Evolutionary conservation across 2,797 vertebrate species (phyloP).

Genomic region (Australoheros facetus): DNA sequence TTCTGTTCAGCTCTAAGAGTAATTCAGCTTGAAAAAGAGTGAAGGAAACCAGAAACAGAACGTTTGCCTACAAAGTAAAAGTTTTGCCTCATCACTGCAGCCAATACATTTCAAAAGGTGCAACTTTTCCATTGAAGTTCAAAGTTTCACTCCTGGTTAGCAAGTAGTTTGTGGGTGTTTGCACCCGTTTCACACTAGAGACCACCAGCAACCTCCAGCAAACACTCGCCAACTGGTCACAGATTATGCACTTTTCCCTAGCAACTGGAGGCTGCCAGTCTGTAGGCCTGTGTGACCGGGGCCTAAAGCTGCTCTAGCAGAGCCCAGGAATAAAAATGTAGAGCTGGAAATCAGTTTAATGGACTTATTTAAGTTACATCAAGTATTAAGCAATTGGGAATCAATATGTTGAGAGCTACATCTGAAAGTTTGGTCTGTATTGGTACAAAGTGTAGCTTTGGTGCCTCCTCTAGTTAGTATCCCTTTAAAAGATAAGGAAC

Average conservation of each 20-base stretch:
- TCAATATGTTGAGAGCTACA: background rate
- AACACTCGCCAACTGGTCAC: background rate
- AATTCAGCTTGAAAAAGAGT: background rate
- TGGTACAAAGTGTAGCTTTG: no score
- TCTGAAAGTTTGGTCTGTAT: no score
- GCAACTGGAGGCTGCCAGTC: accelerated
- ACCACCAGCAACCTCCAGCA: no score
- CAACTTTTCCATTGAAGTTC: no score
- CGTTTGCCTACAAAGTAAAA: background rate
- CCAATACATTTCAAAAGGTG: background rate
- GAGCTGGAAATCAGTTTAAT: background rate
- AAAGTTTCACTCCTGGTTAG: background rate
- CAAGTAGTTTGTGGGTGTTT: background rate
- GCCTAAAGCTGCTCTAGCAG: background rate
- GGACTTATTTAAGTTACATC: background rate
- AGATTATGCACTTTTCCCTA: accelerated
- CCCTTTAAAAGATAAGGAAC: no score
- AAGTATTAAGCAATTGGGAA: background rate
- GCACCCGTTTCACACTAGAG: background rate
- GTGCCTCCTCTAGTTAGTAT: no score
- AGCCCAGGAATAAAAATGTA: background rate
- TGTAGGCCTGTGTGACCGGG: background rate
- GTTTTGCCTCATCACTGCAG: accelerated
- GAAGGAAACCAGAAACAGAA: background rate
- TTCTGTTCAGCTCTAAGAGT: no score